Evolutionary conservation across 1,140 invertebrate species (phyloP).

Genomic region (Sinella curviseta): DNA sequence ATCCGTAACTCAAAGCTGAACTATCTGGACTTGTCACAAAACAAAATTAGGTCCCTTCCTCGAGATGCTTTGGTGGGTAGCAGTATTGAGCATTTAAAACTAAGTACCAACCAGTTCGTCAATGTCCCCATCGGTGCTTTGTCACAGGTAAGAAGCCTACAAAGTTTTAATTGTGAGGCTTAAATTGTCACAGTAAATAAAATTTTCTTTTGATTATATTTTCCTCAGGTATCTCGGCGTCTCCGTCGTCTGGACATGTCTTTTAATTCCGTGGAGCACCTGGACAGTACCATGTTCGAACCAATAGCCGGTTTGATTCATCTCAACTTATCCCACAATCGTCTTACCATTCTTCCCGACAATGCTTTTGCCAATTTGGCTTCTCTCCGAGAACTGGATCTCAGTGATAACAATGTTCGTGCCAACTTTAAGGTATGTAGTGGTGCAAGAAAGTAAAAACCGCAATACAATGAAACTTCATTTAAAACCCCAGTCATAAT

Average conservation of each 20-base stretch:
- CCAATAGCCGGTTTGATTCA: constrained; percentile 75
- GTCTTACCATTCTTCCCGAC: constrained; percentile 79
- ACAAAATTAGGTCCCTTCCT: constrained; percentile 54
- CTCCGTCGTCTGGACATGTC: constrained; percentile 66
- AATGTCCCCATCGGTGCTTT: constrained; percentile 51
- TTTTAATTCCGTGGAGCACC: constrained; percentile 78
- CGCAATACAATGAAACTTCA: no score
- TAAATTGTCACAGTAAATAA: constrained; percentile 37
- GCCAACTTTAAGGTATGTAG: constrained; percentile 79
- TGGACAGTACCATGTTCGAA: constrained; percentile 83
- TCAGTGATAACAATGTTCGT: constrained; percentile 76
- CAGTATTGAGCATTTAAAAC: constrained; percentile 52
- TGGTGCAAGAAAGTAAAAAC: no score
- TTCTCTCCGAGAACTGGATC: constrained; percentile 70
- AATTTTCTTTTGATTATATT: not conserved
- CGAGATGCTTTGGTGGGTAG: constrained; percentile 54
- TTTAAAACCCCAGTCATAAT: no score
- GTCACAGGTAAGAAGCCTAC: constrained; percentile 37
- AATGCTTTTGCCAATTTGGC: constrained; percentile 82
- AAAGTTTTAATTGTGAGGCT: no score
- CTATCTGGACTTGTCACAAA: constrained; percentile 54
- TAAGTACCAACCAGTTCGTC: constrained; percentile 54
- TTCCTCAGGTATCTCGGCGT: constrained; percentile 50
- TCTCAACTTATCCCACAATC: constrained; percentile 76
- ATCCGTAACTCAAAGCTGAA: constrained; percentile 52